Evolutionary conservation across 1,140 invertebrate genomes (phyloP), one percentile per base, ranked within the genome.

Genomic region (Adelges cooleyi): DNA sequence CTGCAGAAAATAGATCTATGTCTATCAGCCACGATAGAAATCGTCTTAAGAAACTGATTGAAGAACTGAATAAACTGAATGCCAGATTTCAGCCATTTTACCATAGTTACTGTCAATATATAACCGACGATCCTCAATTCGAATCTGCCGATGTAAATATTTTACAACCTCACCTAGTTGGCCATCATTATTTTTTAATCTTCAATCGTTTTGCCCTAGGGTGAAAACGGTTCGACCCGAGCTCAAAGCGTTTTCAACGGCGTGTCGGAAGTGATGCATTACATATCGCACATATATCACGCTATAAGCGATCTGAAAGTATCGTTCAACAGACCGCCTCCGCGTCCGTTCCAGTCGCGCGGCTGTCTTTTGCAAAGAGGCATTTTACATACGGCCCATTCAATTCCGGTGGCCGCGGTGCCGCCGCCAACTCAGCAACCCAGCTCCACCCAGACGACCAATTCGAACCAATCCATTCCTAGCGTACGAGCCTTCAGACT

Each of bases 281-380:
- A 83, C 62, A 76, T 95, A 59, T 82, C 89, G 6, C 93, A 95
- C 72, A 85, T 87, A 22, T 87, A 88, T 73, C 93, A 96, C 74
- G 84, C 86, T 3, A 76, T 93, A 10, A 94, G 90, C 72, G 92
- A 96, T 71, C 79, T 92, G 29, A 85, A 85, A 73, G 80, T 90
- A 40, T 82, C 89, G 68, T 79, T 89, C 29, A 77, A 77, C 23
- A 78, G 81, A 67, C 74, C 80, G 8, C 82, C 86, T 13, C 88
- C 87, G 1, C 76, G 89, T 67, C 78, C 81, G 67, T 75, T 92
- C 22, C 84, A 86, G 68, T 75, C 76, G 1, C 77, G 54, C 20
- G 20, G 53, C 42, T 40, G 52, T 40, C 9, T 67, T 1, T 17
- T 54, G n/a, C 51, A 49, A 40, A 40, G 53, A 17, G 42, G 40